Evolutionary conservation across 2,113 vertebrate species (phyloP).

Genomic region (Albula glossodonta): DNA sequence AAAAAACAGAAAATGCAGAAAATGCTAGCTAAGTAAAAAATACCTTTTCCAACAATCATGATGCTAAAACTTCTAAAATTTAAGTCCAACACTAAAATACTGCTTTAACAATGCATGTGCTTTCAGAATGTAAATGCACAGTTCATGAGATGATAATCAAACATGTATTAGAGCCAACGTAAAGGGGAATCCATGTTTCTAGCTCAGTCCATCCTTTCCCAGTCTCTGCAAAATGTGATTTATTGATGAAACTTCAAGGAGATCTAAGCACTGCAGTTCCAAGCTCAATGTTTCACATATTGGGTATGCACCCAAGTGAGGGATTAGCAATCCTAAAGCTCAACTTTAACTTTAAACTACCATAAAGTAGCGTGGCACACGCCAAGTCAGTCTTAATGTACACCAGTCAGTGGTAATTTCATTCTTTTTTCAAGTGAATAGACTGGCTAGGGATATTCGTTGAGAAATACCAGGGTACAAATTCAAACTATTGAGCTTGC

Average conservation of each 20-base stretch:
- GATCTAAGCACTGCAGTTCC: slow-evolving; percentile 32
- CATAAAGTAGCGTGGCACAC: neutral
- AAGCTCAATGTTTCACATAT: slow-evolving; percentile 23
- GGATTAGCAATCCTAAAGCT: neutral
- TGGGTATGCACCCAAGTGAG: slow-evolving; percentile 19
- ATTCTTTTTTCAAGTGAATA: neutral
- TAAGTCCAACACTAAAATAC: too few species aligned
- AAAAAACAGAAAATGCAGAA: too few species aligned
- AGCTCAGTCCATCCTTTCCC: neutral
- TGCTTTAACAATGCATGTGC: too few species aligned
- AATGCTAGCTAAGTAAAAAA: too few species aligned
- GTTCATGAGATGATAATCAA: too few species aligned
- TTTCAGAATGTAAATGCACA: too few species aligned
- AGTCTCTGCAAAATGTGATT: slow-evolving; percentile 26
- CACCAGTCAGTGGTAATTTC: neutral
- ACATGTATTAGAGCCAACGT: neutral
- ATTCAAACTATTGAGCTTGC: neutral
- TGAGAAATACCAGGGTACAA: neutral
- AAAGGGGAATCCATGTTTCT: neutral
- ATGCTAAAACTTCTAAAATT: too few species aligned
- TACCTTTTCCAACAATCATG: too few species aligned
- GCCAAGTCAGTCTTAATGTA: slow-evolving; percentile 19
- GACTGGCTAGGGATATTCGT: neutral
- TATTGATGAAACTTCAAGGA: slow-evolving; percentile 40
- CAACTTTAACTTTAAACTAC: slow-evolving; percentile 20